Evolutionary conservation across 2,113 vertebrate species (phyloP).

Genomic region (Mastomys natalensis): DNA sequence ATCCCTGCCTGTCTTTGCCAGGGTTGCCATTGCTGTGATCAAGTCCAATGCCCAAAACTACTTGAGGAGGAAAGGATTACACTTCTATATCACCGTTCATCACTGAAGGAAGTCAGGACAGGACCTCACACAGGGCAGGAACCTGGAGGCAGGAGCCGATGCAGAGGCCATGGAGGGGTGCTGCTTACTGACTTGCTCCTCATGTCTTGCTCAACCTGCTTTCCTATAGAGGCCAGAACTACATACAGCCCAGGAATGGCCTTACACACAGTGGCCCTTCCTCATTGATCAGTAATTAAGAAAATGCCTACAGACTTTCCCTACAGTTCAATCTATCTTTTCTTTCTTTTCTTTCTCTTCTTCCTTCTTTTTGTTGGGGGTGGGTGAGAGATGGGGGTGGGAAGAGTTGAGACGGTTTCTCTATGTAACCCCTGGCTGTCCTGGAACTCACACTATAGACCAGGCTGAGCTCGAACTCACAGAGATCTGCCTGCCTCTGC

Average conservation of each 20-base stretch:
- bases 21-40: neutral
- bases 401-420: too few relatives aligned
- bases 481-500: neutral
- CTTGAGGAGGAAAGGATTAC: neutral
- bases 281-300: neutral
- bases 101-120: neutral
- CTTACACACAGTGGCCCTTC: neutral
- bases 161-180: neutral
- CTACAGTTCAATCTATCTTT: neutral
- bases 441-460: too few relatives aligned
- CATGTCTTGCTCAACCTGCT: neutral
- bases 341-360: too few relatives aligned
- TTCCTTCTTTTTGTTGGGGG: too few relatives aligned
- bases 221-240: neutral
- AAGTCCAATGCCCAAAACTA: neutral
- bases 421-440: too few relatives aligned
- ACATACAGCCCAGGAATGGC: neutral
- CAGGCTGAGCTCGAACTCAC: too few relatives aligned
- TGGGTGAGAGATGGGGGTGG: too few relatives aligned
- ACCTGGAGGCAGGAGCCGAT: neutral
- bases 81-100: neutral
- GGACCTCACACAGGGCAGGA: too few relatives aligned
- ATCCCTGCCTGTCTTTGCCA: neutral
- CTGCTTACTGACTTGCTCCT: neutral
- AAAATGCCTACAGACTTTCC: neutral